Percentiles rank a stretch among this genome's conserved stretches.
phyloP scores from a whole-genome alignment of 2,797 vertebrate species.

The Peromyscus eremicus region DNA sequence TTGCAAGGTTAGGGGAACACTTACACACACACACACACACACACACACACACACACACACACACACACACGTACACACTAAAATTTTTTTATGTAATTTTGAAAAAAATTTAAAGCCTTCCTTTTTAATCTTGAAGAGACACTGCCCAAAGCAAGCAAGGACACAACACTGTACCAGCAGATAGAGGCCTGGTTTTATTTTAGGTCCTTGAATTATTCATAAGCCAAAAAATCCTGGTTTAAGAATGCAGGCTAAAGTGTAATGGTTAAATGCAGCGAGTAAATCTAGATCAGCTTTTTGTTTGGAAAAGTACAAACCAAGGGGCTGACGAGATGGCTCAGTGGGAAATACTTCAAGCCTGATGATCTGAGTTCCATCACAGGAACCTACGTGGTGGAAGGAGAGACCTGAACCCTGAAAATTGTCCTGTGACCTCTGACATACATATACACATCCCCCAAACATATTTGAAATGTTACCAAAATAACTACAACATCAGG shows the following conservation, averaged over 20 bases:
- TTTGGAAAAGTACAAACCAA: not conserved
- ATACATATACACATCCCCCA: too few relatives aligned
- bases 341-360: not conserved
- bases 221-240: not conserved
- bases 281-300: not conserved
- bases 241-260: not conserved
- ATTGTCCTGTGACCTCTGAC: not conserved
- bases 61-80: not conserved
- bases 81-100: not conserved
- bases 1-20: not conserved
- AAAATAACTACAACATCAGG: not conserved
- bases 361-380: not conserved
- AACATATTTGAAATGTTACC: not conserved
- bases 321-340: not conserved
- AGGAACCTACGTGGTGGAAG: not conserved
- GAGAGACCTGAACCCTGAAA: not conserved
- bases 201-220: not conserved
- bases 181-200: not conserved
- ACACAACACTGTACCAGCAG: not conserved
- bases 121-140: not conserved
- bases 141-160: not conserved
- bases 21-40: fast-evolving
- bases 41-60: not conserved
- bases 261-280: not conserved
- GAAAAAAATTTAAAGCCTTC: not conserved